phyloP scores from a whole-genome alignment of 2,113 vertebrate species.

The Columba livia region DNA sequence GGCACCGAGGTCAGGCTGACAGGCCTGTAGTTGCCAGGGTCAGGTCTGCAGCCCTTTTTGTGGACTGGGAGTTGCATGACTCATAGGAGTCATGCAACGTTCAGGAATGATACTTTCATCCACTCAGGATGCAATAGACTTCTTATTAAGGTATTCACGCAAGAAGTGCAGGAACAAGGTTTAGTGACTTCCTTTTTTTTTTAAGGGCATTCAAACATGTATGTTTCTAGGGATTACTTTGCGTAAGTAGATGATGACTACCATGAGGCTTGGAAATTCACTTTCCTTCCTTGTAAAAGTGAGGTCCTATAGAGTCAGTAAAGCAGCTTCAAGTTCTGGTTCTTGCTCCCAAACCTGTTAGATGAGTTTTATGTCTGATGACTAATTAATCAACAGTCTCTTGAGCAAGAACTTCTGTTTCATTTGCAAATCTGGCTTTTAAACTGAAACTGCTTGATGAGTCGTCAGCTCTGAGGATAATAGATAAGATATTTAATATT shows the following conservation, averaged over 20 bases:
- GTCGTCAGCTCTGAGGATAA: neutral
- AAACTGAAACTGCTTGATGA: neutral
- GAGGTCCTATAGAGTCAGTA: neutral
- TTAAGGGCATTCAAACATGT: neutral
- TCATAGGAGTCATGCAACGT: neutral
- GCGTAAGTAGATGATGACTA: neutral
- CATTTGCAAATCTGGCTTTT: neutral
- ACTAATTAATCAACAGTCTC: neutral
- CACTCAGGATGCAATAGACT: neutral
- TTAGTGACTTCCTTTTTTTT: neutral
- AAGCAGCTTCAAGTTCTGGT: neutral
- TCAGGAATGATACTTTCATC: neutral
- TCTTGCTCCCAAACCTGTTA: neutral
- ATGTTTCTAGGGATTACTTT: neutral
- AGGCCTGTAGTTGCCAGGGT: no score
- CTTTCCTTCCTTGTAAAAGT: neutral
- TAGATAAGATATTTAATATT: neutral
- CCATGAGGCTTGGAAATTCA: neutral
- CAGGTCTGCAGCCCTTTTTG: no score
- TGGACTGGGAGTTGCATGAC: no score
- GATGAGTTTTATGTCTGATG: neutral
- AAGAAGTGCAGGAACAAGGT: neutral
- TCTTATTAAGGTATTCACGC: neutral
- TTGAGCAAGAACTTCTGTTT: neutral
- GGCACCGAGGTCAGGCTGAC: no score